Evolutionary conservation across 2,797 vertebrate species (phyloP).

Genomic region (Chaunax sp.): DNA sequence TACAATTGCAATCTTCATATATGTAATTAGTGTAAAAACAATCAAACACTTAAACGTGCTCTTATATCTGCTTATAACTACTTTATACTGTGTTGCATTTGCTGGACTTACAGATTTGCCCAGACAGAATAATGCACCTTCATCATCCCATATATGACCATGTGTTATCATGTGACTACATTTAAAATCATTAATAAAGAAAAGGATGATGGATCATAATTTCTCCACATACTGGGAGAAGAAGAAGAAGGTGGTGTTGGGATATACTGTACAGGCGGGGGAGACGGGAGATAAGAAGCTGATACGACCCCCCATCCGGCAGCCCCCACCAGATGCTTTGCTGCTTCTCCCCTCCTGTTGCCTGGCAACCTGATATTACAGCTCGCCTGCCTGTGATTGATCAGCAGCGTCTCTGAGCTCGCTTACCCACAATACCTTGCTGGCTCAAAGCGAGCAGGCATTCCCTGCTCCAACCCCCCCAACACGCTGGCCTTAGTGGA

Average conservation of each 20-base stretch:
- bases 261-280: conserved; percentile 1
- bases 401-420: conserved; percentile 65
- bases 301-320: conserved; percentile 51
- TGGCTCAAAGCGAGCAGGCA: conserved; percentile 38
- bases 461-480: conserved; percentile 25
- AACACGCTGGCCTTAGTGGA: background rate
- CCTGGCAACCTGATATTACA: conserved; percentile 82
- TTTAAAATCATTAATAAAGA: no score
- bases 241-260: conserved; percentile 1
- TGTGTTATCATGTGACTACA: no score
- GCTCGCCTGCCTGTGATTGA: conserved; percentile 75
- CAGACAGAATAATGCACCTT: no score
- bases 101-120: no score
- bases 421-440: conserved; percentile 74
- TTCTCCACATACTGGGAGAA: background rate
- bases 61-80: no score
- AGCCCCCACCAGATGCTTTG: conserved; percentile 27
- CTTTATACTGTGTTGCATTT: no score
- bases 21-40: no score
- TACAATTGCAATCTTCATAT: no score
- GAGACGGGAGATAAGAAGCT: conserved; percentile 36
- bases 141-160: background rate
- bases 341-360: conserved; percentile 77
- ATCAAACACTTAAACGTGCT: no score
- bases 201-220: no score